Evolutionary conservation across 2,888 invertebrate species (phyloP).

Genomic region (Lasius fuliginosus): DNA sequence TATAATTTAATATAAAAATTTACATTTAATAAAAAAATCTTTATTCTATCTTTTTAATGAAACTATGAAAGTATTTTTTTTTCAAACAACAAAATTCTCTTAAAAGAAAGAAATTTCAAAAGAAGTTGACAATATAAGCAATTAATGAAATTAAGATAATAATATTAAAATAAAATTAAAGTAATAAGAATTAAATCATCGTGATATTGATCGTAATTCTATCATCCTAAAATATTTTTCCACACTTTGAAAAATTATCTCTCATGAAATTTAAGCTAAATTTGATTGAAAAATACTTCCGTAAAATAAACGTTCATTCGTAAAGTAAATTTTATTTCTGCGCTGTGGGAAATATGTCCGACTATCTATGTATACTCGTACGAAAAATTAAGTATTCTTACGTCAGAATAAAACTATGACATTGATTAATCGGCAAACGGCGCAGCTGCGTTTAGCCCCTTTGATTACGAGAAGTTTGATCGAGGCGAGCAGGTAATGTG

Average conservation of each 20-base stretch:
- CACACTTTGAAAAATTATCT: neutral
- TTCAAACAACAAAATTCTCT: neutral
- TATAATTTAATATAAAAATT: neutral
- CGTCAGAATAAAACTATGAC: slow-evolving; percentile 10
- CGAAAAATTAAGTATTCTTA: slow-evolving; percentile 36
- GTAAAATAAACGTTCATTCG: neutral
- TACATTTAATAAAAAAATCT: neutral
- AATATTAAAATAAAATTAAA: neutral
- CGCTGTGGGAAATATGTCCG: neutral
- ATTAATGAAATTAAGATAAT: neutral
- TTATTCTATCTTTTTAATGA: neutral
- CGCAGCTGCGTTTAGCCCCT: slow-evolving; percentile 25
- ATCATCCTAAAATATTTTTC: neutral
- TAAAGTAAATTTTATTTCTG: neutral
- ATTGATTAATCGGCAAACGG: slow-evolving; percentile 33
- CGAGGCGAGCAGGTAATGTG: neutral
- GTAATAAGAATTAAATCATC: neutral
- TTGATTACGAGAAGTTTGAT: slow-evolving; percentile 32
- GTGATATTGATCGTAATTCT: neutral
- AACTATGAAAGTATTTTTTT: neutral
- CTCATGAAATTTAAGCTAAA: neutral
- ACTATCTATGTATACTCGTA: neutral
- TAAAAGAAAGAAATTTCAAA: neutral
- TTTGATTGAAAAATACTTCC: neutral
- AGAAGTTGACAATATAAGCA: neutral